These are phyloP conservation scores for Xenopus tropicalis DNA, from an alignment of 2,113 vertebrate genomes.

Conservation along the genomic window UCB_Xtro_10.0 CM004449.2:118023001-118023500, in stretches of 20 bases:
- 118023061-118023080: too few relatives aligned
- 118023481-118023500: too few relatives aligned
- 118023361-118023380: slow-evolving; percentile 6
- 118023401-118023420: neutral
- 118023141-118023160: neutral
- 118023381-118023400: slow-evolving; percentile 25
- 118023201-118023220: neutral
- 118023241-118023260: neutral
- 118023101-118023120: too few relatives aligned
- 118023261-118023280: neutral
- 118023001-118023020: too few relatives aligned
- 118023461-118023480: slow-evolving; percentile 7
- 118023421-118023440: neutral
- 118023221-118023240: neutral
- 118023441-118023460: slow-evolving; percentile 33
- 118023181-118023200: neutral
- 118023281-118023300: neutral
- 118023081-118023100: too few relatives aligned
- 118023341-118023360: slow-evolving; percentile 40
- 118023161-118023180: neutral
- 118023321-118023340: slow-evolving; percentile 7
- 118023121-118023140: too few relatives aligned
- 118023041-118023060: too few relatives aligned
- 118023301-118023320: neutral
- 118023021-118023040: too few relatives aligned